Percentiles rank a stretch among this genome's conserved stretches.
phyloP scores from a whole-genome alignment of 2,888 invertebrate genomes.

The Dendrolimus houi region DNA sequence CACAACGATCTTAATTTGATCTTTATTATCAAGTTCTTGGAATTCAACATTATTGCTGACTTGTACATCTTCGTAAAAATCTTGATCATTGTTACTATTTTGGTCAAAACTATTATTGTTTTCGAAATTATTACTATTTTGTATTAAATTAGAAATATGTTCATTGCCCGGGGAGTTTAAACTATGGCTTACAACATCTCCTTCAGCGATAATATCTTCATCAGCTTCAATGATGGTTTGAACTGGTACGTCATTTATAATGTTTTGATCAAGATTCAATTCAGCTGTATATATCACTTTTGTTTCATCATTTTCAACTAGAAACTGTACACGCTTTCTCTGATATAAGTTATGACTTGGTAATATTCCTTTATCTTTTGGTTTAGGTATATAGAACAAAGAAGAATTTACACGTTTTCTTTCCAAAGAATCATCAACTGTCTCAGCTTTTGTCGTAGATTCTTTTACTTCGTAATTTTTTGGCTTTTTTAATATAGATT shows the following conservation, averaged over 20 bases:
- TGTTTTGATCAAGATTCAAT: slow-evolving; percentile 53
- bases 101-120: background rate
- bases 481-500: slow-evolving; percentile 78
- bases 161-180: slow-evolving; percentile 27
- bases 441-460: slow-evolving; percentile 36
- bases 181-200: slow-evolving; percentile 58
- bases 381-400: slow-evolving; percentile 80
- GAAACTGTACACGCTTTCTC: slow-evolving; percentile 83
- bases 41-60: slow-evolving; percentile 7
- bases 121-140: slow-evolving; percentile 12
- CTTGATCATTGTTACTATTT: slow-evolving; percentile 19
- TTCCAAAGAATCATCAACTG: slow-evolving; percentile 42
- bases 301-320: slow-evolving; percentile 79
- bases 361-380: slow-evolving; percentile 48
- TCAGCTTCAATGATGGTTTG: slow-evolving; percentile 28
- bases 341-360: slow-evolving; percentile 52
- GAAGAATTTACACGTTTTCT: slow-evolving; percentile 56
- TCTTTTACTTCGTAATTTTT: slow-evolving; percentile 50
- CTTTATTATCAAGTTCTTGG: slow-evolving; percentile 12
- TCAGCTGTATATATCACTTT: slow-evolving; percentile 69
- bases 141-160: slow-evolving; percentile 31
- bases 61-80: slow-evolving; percentile 25
- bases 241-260: slow-evolving; percentile 28
- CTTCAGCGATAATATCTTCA: slow-evolving; percentile 48
- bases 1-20: slow-evolving; percentile 7